Conservation (phyloP, 1,140 invertebrate genomes). For the Drosophila suzukii region DNA sequence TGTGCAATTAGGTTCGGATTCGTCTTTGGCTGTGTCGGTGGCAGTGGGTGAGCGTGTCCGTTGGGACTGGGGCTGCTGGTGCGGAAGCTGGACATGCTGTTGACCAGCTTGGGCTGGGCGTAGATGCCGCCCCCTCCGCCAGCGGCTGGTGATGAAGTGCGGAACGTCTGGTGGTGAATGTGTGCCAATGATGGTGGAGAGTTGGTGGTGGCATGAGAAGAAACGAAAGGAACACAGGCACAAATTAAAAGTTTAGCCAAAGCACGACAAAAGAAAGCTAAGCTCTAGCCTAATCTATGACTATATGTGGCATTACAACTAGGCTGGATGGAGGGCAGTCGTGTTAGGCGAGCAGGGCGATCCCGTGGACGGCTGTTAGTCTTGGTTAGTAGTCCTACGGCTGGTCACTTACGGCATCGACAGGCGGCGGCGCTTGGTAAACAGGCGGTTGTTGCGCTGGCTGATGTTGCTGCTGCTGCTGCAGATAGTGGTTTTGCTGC, state of each 20-base stretch:
- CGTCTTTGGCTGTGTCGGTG: slow-evolving; percentile 81
- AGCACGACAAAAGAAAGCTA: slow-evolving; percentile 41
- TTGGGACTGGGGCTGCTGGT: slow-evolving; percentile 76
- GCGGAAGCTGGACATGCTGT: slow-evolving; percentile 83
- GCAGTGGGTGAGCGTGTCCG: slow-evolving; percentile 72
- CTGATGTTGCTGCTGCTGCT: slow-evolving; percentile 51
- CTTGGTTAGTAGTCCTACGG: slow-evolving; percentile 51
- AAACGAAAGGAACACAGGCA: slow-evolving; percentile 39
- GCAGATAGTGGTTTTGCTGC: slow-evolving; percentile 28
- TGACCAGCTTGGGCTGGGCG: slow-evolving; percentile 81
- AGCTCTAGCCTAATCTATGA: slow-evolving; percentile 25
- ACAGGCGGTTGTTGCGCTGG: slow-evolving; percentile 47
- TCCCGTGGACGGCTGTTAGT: slow-evolving; percentile 26
- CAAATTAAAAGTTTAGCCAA: slow-evolving; percentile 54
- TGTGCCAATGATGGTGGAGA: slow-evolving; percentile 6
- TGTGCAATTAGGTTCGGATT: slow-evolving; percentile 83
- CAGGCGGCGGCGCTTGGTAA: slow-evolving; percentile 59
- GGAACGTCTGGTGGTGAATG: slow-evolving; percentile 68
- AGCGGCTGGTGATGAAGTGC: slow-evolving; percentile 76
- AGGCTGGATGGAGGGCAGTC: slow-evolving; percentile 34
- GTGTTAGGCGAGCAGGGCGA: slow-evolving; percentile 24
- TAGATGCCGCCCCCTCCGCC: slow-evolving; percentile 71
- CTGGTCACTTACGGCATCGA: slow-evolving; percentile 76
- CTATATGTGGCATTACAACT: slow-evolving; percentile 52
- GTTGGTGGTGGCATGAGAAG: slow-evolving; percentile 16